A percentile compares a stretch with the other conserved stretches of the same genome.
Conservation (phyloP, 2,113 vertebrate genomes). For the Gallinago paraguaiae region DNA sequence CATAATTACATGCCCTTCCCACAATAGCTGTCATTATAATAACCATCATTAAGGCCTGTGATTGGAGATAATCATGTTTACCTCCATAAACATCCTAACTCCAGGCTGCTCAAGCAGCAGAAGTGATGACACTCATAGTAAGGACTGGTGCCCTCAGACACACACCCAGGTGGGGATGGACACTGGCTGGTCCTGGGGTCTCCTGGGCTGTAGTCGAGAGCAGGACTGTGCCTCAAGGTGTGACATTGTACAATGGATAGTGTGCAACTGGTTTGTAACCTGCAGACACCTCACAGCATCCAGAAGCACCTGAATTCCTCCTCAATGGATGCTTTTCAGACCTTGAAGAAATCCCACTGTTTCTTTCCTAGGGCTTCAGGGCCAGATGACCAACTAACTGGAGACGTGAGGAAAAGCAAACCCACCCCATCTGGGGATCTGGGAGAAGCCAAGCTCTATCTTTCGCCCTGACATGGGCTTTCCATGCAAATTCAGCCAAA, state of each 20-base stretch:
- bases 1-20: conserved; percentile 65
- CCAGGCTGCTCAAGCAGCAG: not conserved
- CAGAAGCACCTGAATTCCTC: not conserved
- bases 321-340: not conserved
- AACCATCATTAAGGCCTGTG: conserved; percentile 64
- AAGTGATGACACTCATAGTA: not conserved
- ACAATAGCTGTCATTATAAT: conserved; percentile 63
- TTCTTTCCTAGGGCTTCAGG: not conserved
- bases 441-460: not conserved
- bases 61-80: conserved; percentile 71
- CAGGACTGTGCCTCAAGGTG: not conserved
- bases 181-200: not conserved
- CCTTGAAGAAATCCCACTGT: not conserved
- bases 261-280: not conserved
- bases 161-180: fast-evolving
- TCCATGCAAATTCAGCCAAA: not conserved
- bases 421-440: not conserved
- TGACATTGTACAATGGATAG: not conserved
- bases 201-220: not conserved
- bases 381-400: not conserved
- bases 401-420: not conserved
- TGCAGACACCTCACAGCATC: not conserved
- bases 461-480: not conserved
- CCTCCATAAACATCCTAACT: conserved; percentile 51
- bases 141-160: not conserved